A percentile compares a stretch with the other conserved stretches of the same genome.
Evolutionary conservation across 2,888 invertebrate genomes (phyloP).

Genomic region (Dione juno): DNA sequence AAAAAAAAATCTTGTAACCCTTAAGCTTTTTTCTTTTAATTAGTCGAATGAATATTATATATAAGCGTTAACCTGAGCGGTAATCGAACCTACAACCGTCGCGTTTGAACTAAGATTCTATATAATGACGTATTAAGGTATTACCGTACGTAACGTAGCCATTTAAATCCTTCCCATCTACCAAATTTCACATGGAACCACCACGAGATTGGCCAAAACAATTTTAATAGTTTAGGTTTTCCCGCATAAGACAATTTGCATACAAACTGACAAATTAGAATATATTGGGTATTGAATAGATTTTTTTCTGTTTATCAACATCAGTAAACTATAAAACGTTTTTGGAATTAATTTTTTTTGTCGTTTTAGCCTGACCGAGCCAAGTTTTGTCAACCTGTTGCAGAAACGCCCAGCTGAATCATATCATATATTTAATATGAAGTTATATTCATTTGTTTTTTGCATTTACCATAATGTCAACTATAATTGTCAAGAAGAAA

Average conservation of each 20-base stretch:
- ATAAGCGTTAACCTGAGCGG: background rate
- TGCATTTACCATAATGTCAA: no score
- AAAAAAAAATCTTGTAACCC: no score
- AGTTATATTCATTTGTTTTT: no score
- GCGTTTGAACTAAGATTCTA: background rate
- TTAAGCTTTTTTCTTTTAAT: no score
- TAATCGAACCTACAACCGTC: background rate
- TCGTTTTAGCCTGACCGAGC: background rate
- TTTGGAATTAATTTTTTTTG: background rate
- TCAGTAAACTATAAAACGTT: background rate
- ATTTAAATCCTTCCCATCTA: background rate
- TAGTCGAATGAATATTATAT: background rate
- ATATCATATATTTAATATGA: no score
- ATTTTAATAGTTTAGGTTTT: conserved; percentile 13
- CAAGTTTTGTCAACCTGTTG: no score
- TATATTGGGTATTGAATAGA: conserved; percentile 38
- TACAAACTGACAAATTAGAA: conserved; percentile 42
- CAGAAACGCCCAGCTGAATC: no score
- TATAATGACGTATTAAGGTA: background rate
- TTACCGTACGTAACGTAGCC: background rate
- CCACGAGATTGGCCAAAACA: background rate
- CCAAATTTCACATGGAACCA: conserved; percentile 11
- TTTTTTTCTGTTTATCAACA: conserved; percentile 21
- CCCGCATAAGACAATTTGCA: conserved; percentile 37
- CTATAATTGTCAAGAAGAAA: no score